These are phyloP conservation scores for Zosterops lateralis DNA, from an alignment of 2,113 vertebrate genomes.

Conservation along the genomic window DNA sequence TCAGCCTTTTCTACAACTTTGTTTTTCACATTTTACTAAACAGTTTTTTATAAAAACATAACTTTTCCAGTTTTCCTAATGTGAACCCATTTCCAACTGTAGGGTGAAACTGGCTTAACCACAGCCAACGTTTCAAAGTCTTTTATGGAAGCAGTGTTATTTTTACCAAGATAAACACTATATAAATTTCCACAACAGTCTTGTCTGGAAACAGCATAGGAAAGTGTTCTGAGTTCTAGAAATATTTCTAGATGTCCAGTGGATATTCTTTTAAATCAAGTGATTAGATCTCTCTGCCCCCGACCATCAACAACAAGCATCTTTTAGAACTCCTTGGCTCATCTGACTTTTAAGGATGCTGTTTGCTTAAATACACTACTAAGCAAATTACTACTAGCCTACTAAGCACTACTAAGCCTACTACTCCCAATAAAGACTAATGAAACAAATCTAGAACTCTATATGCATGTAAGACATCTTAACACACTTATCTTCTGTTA, in stretches of 20 bases:
- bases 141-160: background rate
- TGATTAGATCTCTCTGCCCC: background rate
- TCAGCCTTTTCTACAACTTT: background rate
- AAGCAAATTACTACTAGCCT: background rate
- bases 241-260: background rate
- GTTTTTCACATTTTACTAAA: background rate
- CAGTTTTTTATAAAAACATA: background rate
- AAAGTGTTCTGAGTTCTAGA: background rate
- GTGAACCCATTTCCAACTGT: background rate
- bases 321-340: background rate
- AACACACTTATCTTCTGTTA: conserved; percentile 8
- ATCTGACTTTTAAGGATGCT: conserved; percentile 10
- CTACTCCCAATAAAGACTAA: background rate
- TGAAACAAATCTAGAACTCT: background rate
- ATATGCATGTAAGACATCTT: background rate
- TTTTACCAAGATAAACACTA: background rate
- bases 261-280: background rate
- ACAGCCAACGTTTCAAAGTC: background rate
- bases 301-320: background rate
- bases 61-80: background rate
- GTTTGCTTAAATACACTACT: background rate
- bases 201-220: background rate
- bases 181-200: background rate
- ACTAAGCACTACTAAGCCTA: background rate
- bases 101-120: background rate